These are phyloP conservation scores for Epinotia demarniana DNA, from an alignment of 2,888 invertebrate genomes.

Conservation along the genomic window DNA sequence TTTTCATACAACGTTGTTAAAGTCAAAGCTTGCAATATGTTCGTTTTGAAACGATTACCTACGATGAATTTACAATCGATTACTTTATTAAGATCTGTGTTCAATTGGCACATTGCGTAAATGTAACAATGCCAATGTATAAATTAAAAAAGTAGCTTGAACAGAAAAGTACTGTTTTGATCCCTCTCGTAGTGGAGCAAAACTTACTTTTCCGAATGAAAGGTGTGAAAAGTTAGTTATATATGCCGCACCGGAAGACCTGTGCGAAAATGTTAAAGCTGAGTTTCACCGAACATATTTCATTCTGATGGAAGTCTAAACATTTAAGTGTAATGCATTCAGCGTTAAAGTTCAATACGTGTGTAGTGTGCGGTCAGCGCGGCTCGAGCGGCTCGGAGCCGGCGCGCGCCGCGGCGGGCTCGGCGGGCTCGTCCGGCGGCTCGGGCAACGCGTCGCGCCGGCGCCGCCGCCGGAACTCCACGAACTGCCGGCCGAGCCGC, in stretches of 20 bases:
- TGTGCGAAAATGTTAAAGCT: neutral
- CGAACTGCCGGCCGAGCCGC: conserved; percentile 82
- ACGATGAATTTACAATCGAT: too few relatives aligned
- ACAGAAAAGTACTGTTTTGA: too few relatives aligned
- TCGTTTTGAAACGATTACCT: too few relatives aligned
- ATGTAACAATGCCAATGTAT: too few relatives aligned
- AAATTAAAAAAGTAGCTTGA: too few relatives aligned
- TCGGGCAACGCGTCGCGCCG: conserved; percentile 60
- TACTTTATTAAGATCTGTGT: too few relatives aligned
- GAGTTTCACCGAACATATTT: neutral
- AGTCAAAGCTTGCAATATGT: too few relatives aligned
- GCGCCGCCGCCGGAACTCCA: conserved; percentile 82
- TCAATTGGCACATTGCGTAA: too few relatives aligned
- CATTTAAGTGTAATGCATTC: neutral
- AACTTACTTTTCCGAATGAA: too few relatives aligned
- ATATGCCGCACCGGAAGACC: neutral
- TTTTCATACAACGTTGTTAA: too few relatives aligned
- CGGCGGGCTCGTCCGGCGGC: conserved; percentile 49
- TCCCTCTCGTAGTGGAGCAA: too few relatives aligned
- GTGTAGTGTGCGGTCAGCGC: conserved; percentile 8
- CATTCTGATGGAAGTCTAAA: neutral
- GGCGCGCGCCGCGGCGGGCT: conserved; percentile 48
- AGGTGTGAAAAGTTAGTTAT: too few relatives aligned
- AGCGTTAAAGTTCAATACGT: neutral
- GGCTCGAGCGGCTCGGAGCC: conserved; percentile 54